Evolutionary conservation across 2,113 vertebrate species (phyloP).

Genomic region (Pimephales promelas): DNA sequence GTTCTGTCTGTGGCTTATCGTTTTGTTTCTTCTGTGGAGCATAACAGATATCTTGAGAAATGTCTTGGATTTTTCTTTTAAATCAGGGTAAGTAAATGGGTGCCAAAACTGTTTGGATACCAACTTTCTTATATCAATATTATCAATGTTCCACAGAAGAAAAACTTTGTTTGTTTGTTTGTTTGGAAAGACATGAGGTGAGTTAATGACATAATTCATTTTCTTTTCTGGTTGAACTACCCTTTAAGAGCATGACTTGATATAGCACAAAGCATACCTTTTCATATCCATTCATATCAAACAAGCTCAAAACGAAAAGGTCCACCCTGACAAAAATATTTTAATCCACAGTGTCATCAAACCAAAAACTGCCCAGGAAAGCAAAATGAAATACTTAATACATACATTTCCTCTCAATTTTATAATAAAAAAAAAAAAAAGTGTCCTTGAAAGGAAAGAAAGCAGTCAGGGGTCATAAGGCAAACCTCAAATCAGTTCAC

Average conservation of each 20-base stretch:
- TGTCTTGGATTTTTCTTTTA: too few species aligned
- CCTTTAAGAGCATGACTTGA: neutral
- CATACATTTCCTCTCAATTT: neutral
- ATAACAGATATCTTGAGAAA: neutral
- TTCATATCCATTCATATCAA: neutral
- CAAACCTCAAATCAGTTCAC: slow-evolving; percentile 15
- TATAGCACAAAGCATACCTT: neutral
- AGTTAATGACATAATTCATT: neutral
- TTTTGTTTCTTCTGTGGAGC: neutral
- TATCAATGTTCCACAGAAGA: neutral
- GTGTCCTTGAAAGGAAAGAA: neutral
- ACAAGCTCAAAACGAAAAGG: neutral
- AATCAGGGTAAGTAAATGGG: neutral
- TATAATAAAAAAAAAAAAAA: slow-evolving; percentile 27
- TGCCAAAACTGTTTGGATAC: neutral
- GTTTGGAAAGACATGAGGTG: neutral
- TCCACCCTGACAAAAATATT: slow-evolving; percentile 10
- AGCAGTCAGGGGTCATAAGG: slow-evolving; percentile 4
- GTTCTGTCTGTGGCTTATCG: neutral
- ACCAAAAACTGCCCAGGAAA: slow-evolving; percentile 33
- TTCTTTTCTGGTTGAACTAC: neutral
- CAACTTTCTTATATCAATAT: neutral
- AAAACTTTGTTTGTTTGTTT: too few species aligned
- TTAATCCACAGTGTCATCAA: slow-evolving; percentile 42
- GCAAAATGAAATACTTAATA: slow-evolving; percentile 56